phyloP scores from a whole-genome alignment of 2,888 invertebrate species.

The Catotricha subobsoleta region DNA sequence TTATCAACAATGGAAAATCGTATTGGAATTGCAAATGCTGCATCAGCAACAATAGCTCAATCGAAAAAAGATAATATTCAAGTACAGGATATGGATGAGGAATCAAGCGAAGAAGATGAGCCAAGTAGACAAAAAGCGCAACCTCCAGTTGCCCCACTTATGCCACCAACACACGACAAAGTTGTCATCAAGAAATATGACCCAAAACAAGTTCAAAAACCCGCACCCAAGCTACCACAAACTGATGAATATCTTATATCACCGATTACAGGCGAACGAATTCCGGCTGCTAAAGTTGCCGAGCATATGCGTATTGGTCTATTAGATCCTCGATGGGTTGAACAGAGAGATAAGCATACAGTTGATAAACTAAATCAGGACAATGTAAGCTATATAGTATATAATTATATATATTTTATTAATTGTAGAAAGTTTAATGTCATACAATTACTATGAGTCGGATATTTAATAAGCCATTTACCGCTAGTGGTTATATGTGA shows the following conservation, averaged over 20 bases:
- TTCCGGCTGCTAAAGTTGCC: slow-evolving; percentile 91
- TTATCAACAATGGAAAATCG: slow-evolving; percentile 51
- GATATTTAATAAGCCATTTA: no score
- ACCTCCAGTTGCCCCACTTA: slow-evolving; percentile 39
- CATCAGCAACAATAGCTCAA: slow-evolving; percentile 18
- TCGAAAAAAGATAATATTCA: slow-evolving; percentile 34
- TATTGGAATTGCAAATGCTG: slow-evolving; percentile 31
- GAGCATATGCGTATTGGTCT: slow-evolving; percentile 96
- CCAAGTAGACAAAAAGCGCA: slow-evolving; percentile 24
- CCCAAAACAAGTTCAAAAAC: slow-evolving; percentile 59
- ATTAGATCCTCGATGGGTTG: slow-evolving; percentile 93
- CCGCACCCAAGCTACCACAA: slow-evolving; percentile 39
- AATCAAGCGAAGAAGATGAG: slow-evolving; percentile 48
- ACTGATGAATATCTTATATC: slow-evolving; percentile 89
- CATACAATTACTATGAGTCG: no score
- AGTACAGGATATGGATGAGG: slow-evolving; percentile 87
- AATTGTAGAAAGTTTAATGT: no score
- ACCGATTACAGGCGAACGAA: slow-evolving; percentile 94
- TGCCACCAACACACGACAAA: slow-evolving; percentile 79
- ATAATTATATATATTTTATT: no score
- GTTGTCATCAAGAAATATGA: slow-evolving; percentile 95
- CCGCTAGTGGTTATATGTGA: no score
- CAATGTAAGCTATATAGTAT: slow-evolving; percentile 24
- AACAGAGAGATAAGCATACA: slow-evolving; percentile 87
- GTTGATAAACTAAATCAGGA: slow-evolving; percentile 86